Conservation (phyloP, 2,113 vertebrate species). For the Gadus chalcogrammus region DNA sequence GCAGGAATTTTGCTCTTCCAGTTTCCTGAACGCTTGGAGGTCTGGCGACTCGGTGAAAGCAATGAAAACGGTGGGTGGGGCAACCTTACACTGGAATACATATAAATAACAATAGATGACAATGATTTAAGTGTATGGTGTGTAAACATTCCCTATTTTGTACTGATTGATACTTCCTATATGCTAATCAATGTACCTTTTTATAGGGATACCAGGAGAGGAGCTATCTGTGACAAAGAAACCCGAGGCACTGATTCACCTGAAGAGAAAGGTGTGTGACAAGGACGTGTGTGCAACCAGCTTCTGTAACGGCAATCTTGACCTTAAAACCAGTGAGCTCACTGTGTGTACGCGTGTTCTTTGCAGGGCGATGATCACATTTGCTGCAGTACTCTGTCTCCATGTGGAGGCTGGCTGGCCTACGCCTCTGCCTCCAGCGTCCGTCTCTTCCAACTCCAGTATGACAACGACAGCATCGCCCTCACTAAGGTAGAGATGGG, state of each 20-base stretch:
- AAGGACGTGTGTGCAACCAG: no score
- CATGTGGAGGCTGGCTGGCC: constrained; percentile 86
- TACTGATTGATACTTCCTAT: no score
- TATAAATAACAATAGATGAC: not conserved
- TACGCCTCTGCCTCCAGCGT: constrained; percentile 80
- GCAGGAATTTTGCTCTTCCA: constrained; percentile 89
- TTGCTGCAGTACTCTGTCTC: constrained; percentile 84
- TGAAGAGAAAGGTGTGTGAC: constrained; percentile 85
- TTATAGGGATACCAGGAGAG: constrained; percentile 80
- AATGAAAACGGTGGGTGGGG: constrained; percentile 72
- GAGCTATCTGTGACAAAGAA: constrained; percentile 77
- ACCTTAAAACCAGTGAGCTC: not conserved
- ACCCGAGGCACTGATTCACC: constrained; percentile 87
- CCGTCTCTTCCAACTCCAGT: constrained; percentile 77
- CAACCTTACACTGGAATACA: not conserved
- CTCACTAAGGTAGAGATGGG: constrained; percentile 75
- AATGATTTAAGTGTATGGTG: no score
- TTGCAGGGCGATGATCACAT: constrained; percentile 87
- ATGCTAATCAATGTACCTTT: not conserved
- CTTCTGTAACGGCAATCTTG: no score
- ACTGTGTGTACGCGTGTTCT: not conserved
- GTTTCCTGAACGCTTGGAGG: constrained; percentile 86
- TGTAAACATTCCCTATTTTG: no score
- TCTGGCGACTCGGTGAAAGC: constrained; percentile 89
- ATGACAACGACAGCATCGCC: constrained; percentile 63